Conservation (phyloP, 2,888 invertebrate genomes). For the Odontocerum albicorne region DNA sequence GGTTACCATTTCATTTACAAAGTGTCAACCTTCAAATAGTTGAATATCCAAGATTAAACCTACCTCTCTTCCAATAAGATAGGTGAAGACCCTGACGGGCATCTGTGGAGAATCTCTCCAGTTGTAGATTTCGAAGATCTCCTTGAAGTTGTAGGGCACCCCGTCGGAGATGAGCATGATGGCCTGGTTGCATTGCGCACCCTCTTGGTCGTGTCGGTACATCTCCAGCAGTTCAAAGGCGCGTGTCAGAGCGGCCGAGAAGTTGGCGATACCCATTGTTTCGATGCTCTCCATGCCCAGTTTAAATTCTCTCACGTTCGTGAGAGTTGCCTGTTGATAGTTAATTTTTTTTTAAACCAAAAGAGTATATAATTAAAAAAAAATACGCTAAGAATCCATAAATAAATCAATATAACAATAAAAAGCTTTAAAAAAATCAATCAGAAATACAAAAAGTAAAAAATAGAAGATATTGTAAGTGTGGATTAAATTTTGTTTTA, state of each 20-base stretch:
- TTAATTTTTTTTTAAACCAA: too few species aligned
- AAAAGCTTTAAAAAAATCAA: too few species aligned
- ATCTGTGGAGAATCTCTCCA: constrained; percentile 73
- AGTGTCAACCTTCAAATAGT: too few species aligned
- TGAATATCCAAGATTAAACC: too few species aligned
- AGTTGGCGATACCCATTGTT: constrained; percentile 91
- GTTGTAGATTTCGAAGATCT: constrained; percentile 90
- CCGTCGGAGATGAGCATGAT: constrained; percentile 99
- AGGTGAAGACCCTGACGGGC: constrained; percentile 95
- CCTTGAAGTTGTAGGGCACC: constrained; percentile 90
- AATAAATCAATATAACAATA: too few species aligned
- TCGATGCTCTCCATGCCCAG: constrained; percentile 75
- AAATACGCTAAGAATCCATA: too few species aligned
- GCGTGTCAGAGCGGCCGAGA: constrained; percentile 82
- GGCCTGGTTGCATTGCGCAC: constrained; percentile 76
- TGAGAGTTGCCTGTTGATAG: constrained; percentile 83
- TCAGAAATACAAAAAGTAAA: too few species aligned
- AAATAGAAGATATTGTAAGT: too few species aligned
- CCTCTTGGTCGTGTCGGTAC: constrained; percentile 63
- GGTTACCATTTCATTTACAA: too few species aligned
- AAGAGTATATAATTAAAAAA: too few species aligned
- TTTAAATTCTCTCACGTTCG: constrained; percentile 81
- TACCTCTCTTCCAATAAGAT: constrained; percentile 91
- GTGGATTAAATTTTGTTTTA: too few species aligned
- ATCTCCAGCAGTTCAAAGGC: constrained; percentile 86